Evolutionary conservation across 1,140 invertebrate species (phyloP).

Genomic region (Myzus persicae): DNA sequence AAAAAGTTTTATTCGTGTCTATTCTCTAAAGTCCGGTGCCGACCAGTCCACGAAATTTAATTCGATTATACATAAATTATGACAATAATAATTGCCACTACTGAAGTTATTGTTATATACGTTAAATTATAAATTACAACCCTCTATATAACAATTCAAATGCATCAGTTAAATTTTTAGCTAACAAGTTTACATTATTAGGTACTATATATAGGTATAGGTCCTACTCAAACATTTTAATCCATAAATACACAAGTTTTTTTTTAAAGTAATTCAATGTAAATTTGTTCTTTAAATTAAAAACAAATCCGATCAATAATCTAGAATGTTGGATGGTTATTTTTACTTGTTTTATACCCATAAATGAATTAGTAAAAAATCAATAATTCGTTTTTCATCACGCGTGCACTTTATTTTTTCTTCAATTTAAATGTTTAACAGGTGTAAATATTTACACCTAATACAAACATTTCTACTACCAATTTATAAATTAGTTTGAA

Average conservation of each 20-base stretch:
- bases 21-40: slow-evolving; percentile 32
- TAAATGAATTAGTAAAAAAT: not conserved
- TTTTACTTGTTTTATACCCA: not conserved
- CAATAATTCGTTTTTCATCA: slow-evolving; percentile 1
- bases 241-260: not conserved
- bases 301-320: not conserved
- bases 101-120: not conserved
- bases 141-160: not conserved
- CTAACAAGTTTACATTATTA: not conserved
- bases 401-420: not conserved
- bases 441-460: not conserved
- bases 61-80: slow-evolving; percentile 51
- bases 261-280: not conserved
- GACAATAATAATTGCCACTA: slow-evolving; percentile 19
- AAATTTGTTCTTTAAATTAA: not conserved
- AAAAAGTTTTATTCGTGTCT: slow-evolving; percentile 17
- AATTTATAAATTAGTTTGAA: slow-evolving; percentile 14
- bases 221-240: not conserved
- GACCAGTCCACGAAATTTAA: slow-evolving; percentile 41
- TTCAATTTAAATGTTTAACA: not conserved
- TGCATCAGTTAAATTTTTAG: not conserved
- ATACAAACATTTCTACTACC: not conserved
- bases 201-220: not conserved
- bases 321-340: not conserved
- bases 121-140: not conserved